Evolutionary conservation across 2,797 vertebrate genomes (phyloP), one percentile per base, ranked within the genome.

Genomic region (Phylloscopus collybita): DNA sequence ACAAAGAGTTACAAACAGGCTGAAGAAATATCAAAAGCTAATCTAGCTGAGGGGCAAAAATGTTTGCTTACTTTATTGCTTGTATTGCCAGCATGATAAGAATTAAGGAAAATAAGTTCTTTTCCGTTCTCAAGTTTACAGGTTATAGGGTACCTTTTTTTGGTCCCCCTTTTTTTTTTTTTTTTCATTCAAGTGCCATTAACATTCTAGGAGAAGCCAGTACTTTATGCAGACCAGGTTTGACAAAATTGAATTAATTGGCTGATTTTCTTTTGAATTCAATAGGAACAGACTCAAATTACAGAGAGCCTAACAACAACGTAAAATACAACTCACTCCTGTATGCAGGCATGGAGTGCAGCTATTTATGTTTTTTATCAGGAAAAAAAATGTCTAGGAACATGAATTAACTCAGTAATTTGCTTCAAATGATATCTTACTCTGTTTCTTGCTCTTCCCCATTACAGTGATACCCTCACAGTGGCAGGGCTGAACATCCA

Each of bases 221-320:
- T 49, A 71, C 27, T 86, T 93, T 79, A 44, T 94, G 62, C 26
- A 93, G 91, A 66, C 80, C 60, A 75, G 60, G 73, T 75, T 81
- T 94, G 95, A 95, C 92, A 96, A 91, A 93, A 95, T 95, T 90
- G 85, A 88, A 90, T 84, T 96, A 94, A 96, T 96, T 96, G 92
- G 86, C 45, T 51, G 72, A 78, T 95, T 96, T 95, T 70, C 47
- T 74, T 87, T 84, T 93, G 74, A 86, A 69, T 86, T 70, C 85
- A 90, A 13, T 34, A 90, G 53, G 27, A 94, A 45, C 60, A 86
- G 92, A 72, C 85, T 86, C 34, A 83, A 76, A 67, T 45, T 67
- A 59, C 36, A 32, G 56, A 66, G 30, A 56, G 13, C 30, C 72
- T 30, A 74, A 89, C 27, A 85, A 6, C 45, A 51, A 47, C 69